These are phyloP conservation scores for Thalassarche chlororhynchos DNA, from an alignment of 2,113 vertebrate species.

Conservation along the genomic window DNA sequence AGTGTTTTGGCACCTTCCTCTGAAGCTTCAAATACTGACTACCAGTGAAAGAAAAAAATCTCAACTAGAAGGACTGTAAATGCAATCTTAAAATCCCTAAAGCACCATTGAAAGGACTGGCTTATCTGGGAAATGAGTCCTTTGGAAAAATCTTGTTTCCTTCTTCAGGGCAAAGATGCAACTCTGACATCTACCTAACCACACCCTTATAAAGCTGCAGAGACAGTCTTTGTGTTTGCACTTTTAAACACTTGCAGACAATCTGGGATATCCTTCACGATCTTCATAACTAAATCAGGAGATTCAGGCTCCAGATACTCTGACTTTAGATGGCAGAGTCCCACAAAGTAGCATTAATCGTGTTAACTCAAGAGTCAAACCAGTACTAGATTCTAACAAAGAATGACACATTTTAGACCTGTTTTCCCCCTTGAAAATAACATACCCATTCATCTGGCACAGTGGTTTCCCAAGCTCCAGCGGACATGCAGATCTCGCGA, in stretches of 20 bases:
- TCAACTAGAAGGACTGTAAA: not conserved
- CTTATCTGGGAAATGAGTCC: not conserved
- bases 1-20: not conserved
- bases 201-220: not conserved
- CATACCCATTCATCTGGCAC: not conserved
- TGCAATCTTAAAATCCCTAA: not conserved
- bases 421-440: not conserved
- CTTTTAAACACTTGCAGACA: not conserved
- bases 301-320: not conserved
- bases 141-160: not conserved
- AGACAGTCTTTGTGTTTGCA: not conserved
- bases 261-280: not conserved
- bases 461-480: not conserved
- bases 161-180: not conserved
- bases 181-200: not conserved
- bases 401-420: not conserved
- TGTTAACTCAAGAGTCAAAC: not conserved
- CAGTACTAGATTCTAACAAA: not conserved
- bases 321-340: not conserved
- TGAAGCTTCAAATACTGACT: not conserved
- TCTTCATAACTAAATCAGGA: not conserved
- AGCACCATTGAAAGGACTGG: not conserved
- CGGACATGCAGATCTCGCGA: rapidly evolving
- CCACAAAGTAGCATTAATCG: not conserved
- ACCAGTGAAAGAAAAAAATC: not conserved